A percentile compares a stretch with the other conserved stretches of the same genome.
These are phyloP conservation scores for Corythornis cristatus DNA, from an alignment of 2,113 vertebrate species.

Conservation along the genomic window DNA sequence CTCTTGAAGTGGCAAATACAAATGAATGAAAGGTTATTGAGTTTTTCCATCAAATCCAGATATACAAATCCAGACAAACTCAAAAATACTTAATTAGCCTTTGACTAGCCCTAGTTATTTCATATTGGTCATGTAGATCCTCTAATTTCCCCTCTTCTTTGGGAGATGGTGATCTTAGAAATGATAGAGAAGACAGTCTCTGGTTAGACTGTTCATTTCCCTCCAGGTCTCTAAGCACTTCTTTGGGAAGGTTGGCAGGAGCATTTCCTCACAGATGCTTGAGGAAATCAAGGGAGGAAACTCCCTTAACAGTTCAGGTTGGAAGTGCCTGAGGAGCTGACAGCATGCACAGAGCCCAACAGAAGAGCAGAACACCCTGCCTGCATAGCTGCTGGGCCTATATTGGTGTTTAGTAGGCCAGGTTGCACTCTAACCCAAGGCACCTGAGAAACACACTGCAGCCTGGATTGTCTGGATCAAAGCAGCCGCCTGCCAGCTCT, in stretches of 20 bases:
- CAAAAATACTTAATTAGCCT: not conserved
- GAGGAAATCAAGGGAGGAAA: not conserved
- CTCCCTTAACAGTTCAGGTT: not conserved
- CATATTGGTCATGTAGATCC: not conserved
- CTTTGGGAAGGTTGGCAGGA: not conserved
- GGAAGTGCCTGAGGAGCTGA: not conserved
- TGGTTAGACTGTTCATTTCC: not conserved
- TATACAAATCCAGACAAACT: not conserved
- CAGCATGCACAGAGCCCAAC: rapidly evolving
- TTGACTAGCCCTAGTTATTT: not conserved
- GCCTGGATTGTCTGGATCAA: not conserved
- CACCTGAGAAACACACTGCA: not conserved
- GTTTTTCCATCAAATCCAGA: not conserved
- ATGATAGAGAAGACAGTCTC: not conserved
- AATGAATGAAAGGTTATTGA: not conserved
- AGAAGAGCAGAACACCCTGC: not conserved
- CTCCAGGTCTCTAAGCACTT: not conserved
- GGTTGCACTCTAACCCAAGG: not conserved
- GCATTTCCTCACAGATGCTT: not conserved
- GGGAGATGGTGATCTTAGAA: not conserved
- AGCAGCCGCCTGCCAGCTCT: not conserved
- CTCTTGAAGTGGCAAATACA: not conserved
- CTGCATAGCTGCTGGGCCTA: not conserved
- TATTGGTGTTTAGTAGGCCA: not conserved
- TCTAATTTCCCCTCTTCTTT: not conserved